These are phyloP conservation scores for Zeuzera pyrina DNA, from an alignment of 2,888 invertebrate species.

Conservation along the genomic window DNA sequence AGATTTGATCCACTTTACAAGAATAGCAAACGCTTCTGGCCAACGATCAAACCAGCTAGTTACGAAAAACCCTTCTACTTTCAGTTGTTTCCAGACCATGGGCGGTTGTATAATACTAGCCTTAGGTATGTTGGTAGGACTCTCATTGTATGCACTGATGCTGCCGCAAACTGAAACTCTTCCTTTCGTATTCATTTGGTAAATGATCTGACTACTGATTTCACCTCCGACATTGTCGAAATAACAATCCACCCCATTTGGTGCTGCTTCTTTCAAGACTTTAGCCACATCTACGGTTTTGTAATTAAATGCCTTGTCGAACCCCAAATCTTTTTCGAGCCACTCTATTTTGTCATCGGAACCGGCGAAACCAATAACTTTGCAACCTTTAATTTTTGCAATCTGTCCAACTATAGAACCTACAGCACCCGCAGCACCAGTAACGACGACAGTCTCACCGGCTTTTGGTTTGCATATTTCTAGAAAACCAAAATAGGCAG, in stretches of 20 bases:
- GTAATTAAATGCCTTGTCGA: constrained; percentile 79
- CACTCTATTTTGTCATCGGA: constrained; percentile 76
- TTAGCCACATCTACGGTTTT: constrained; percentile 64
- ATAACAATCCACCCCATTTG: constrained; percentile 77
- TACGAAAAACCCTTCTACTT: constrained; percentile 74
- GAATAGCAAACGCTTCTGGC: constrained; percentile 71
- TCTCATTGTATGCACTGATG: constrained; percentile 46
- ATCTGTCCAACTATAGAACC: constrained; percentile 79
- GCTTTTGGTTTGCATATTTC: constrained; percentile 74
- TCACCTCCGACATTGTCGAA: constrained; percentile 81
- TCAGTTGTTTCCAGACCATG: constrained; percentile 71
- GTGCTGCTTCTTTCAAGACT: constrained; percentile 66
- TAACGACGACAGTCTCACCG: constrained; percentile 77
- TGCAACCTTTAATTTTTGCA: constrained; percentile 69
- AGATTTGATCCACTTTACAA: constrained; percentile 74
- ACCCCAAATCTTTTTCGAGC: constrained; percentile 72
- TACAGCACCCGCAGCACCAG: constrained; percentile 79
- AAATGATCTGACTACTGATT: constrained; percentile 61
- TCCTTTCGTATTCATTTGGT: constrained; percentile 69
- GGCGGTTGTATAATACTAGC: constrained; percentile 64
- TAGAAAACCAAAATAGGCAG: constrained; percentile 76
- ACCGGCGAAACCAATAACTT: constrained; percentile 69
- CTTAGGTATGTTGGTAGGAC: constrained; percentile 27
- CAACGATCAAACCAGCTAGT: constrained; percentile 68
- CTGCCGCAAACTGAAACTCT: constrained; percentile 37